These are phyloP conservation scores for Pseudoatta argentina DNA, from an alignment of 1,140 invertebrate species.

Conservation along the genomic window DNA sequence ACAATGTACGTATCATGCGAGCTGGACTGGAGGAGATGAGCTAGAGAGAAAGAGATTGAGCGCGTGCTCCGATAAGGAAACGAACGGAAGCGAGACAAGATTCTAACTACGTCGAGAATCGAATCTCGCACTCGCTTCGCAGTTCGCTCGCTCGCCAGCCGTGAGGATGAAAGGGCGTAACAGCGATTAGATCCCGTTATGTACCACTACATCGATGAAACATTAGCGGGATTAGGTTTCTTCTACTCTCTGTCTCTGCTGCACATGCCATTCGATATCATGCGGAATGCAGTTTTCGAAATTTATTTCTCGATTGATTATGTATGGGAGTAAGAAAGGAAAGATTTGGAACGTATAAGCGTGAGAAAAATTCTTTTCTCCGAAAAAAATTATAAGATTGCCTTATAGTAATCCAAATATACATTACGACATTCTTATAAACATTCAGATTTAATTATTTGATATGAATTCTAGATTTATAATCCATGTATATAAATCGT, in stretches of 20 bases:
- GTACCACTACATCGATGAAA: constrained; percentile 51
- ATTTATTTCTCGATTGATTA: background rate
- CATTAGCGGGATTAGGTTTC: constrained; percentile 53
- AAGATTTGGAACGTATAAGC: background rate
- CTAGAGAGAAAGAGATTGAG: constrained; percentile 3
- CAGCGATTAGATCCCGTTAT: constrained; percentile 50
- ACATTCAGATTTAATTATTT: background rate
- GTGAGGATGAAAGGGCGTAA: constrained; percentile 56
- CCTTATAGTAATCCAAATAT: background rate
- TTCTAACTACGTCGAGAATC: constrained; percentile 35
- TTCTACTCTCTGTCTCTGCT: constrained; percentile 47
- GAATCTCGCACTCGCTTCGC: constrained; percentile 33
- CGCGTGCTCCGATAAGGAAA: constrained; percentile 36
- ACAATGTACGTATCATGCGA: no score
- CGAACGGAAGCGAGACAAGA: constrained; percentile 50
- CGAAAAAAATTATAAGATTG: background rate
- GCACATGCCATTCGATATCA: constrained; percentile 18
- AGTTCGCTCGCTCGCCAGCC: constrained; percentile 1
- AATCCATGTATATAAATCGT: background rate
- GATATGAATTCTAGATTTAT: background rate
- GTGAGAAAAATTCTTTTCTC: background rate
- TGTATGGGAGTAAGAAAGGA: background rate
- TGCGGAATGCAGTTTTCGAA: background rate
- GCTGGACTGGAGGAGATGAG: background rate
- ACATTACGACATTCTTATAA: background rate